phyloP scores from a whole-genome alignment of 2,113 vertebrate genomes.

The Oceanodroma tethys region DNA sequence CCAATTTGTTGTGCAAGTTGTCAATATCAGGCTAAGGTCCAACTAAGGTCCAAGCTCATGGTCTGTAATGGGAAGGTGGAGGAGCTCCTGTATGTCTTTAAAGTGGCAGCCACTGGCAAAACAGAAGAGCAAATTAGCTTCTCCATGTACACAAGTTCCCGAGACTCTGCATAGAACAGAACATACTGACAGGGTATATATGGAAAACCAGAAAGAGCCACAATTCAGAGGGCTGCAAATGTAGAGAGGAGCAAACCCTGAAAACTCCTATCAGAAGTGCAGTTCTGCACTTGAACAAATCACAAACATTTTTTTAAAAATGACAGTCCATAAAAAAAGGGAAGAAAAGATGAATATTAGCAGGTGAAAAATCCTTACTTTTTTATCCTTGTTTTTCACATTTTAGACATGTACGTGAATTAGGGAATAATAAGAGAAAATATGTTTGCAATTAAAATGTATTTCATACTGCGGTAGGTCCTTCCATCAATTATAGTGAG shows the following conservation, averaged over 20 bases:
- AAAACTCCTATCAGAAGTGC: neutral
- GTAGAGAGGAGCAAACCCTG: neutral
- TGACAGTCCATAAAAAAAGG: neutral
- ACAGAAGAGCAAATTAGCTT: neutral
- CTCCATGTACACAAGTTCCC: rapidly evolving
- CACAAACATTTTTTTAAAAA: neutral
- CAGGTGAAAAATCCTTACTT: neutral
- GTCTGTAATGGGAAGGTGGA: neutral
- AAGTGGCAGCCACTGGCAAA: neutral
- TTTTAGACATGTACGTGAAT: neutral
- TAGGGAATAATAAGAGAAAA: neutral
- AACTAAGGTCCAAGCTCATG: neutral
- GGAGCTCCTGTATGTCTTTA: neutral
- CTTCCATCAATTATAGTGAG: neutral
- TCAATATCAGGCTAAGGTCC: neutral
- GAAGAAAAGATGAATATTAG: neutral
- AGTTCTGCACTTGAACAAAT: neutral
- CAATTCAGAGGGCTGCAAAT: neutral
- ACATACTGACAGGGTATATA: neutral
- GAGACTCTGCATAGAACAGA: neutral
- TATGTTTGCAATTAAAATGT: neutral
- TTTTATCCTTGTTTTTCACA: neutral
- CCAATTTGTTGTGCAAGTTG: neutral
- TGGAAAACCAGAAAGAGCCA: neutral
- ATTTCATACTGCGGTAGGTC: neutral